Evolutionary conservation across 2,888 invertebrate genomes (phyloP), one percentile per base, ranked within the genome.

Genomic region (Cantharis rustica): DNA sequence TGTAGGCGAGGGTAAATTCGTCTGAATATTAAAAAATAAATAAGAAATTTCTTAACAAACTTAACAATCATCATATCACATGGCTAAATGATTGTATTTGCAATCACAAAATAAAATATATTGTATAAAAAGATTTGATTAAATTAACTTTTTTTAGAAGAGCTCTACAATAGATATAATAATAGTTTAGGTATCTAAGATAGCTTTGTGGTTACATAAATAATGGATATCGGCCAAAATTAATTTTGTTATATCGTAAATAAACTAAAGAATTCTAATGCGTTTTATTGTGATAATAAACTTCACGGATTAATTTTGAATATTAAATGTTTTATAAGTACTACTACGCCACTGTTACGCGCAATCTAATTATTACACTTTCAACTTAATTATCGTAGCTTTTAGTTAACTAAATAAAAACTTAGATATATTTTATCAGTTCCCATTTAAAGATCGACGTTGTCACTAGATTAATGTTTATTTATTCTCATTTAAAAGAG

Each of bases 371-470:
- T 20, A 66, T 16, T 63, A 20, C 23, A 66, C 64, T 66, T 66
- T 17, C 23, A 66, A 20, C 64, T 66, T 66, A 66, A 66, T 66
- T 66, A 66, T 66, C 64, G 17, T n/a, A 20, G 20, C 64, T 66
- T n/a, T 13, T 20, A 66, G 26, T 63, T 71, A 64, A 71, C 16
- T 71, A 71, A 71, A 64, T 71, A 64, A 69, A 31, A 63, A 27
- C 64, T 71, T 26, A n/a, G 26, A 5, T 17, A 71, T 71, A 16
- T 31, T 64, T 64, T 71, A 71, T 71, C 71, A 71, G 27, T 61
- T 64, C 27, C 64, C 71, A 64, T 71, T 71, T 63, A 10, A 71
- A 63, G 71, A 71, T 71, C 16, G 63, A 16, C 63, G 62, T 62
- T 63, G 63, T 16, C 61, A 63, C 62, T 20, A 20, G 31, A 17